Base-by-base conservation (phyloP, 2,888 invertebrate species). In the Gymnoscelis rufifasciata region DNA sequence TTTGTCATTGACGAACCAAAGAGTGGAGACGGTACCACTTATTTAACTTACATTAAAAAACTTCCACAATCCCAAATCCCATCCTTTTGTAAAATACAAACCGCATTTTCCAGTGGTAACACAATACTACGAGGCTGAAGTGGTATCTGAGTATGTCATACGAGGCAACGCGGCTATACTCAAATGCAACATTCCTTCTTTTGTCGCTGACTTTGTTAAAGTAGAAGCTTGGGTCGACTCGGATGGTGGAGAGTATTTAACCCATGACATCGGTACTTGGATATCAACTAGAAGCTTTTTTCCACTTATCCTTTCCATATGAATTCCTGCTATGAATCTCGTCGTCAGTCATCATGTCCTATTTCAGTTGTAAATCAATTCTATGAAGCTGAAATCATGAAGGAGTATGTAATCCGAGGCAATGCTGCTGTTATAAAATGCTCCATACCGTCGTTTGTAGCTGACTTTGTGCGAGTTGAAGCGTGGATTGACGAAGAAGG, bases 401-500 rank as follows among this genome's bases (percentile, higher is more conserved):
- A 94, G 54, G 96, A 96, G 77, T 96, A 96, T 83, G 96, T 96
- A 11, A 96, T 96, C 65, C 91, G 94, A 60, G 96, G 96, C 49
- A 96, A 96, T 74, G 93, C 95, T 36, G 96, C 95, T 7, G 94
- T 96, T 51, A 82, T 96, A 40, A 95, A 95, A 82, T 96, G 96
- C 89, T 95, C 94, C 63, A 95, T 96, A 67, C 96, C 96, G 8
- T 95, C 95, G 55, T 96, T 96, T 80, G 95, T 96, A 43, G 94
- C 95, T 31, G 97, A 97, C 88, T 97, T 97, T 81, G 95, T 97
- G 44, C 92, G 93, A 68, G 96, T 97, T 53, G 93, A 95, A 72
- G 92, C 94, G 46, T 96, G 96, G 96, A 88, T 91, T 52, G 90
- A 90, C 64, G 91, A 91, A 75, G 87, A 90, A 68, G 93, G 92